Base-by-base conservation (phyloP, 2,888 invertebrate genomes). In the Aleiodes testaceus region DNA sequence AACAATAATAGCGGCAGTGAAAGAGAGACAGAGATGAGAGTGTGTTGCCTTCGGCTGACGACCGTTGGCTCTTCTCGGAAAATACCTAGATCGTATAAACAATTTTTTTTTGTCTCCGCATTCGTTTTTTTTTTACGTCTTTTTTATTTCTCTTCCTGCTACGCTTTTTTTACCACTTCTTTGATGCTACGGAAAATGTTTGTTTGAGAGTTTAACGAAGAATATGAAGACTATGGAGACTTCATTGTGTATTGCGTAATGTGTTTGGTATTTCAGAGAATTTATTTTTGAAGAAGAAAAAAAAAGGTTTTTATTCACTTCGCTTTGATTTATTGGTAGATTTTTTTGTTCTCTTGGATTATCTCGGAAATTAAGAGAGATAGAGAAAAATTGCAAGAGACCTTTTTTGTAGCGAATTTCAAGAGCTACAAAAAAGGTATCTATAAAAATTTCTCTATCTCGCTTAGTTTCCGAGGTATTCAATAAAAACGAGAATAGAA, bases 41-140 rank as follows among this genome's bases (percentile, higher is more conserved):
- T 70, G 72, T 70, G 75, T 77, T 74, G 77, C 75, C 76, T 75
- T 77, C 76, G 76, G 77, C 77, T 77, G 78, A 75, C 76, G 77
- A 77, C 77, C 79, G 79, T 75, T 79, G 80, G 80, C 79, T 81
- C 79, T 81, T 81, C 80, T 82, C 78, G 80, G 82, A 82, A 82
- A 80, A 80, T 80, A 80, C 80, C 79, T 80, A 75, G 73, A 74
- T 77, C 72, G 70, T 64, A 63, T 63, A 63, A 45, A 63, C 63
- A 63, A 63, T 45, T 45, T 63, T 63, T 22, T 61, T 42, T 44
- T 22, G 20, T 55, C 11, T 30, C 18, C 26, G 5, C 26, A n/a
- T n/a, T 26, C 22, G 2, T 5, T 26, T 3, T 26, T 16, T 45
- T 63, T 22, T 45, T 12, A 12, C 4, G 12, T 14, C 22, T 14